Percentiles rank a stretch among this genome's conserved stretches.
These are phyloP conservation scores for Micronycteris hirsuta DNA, from an alignment of 2,113 vertebrate genomes.

Conservation along the genomic window DNA sequence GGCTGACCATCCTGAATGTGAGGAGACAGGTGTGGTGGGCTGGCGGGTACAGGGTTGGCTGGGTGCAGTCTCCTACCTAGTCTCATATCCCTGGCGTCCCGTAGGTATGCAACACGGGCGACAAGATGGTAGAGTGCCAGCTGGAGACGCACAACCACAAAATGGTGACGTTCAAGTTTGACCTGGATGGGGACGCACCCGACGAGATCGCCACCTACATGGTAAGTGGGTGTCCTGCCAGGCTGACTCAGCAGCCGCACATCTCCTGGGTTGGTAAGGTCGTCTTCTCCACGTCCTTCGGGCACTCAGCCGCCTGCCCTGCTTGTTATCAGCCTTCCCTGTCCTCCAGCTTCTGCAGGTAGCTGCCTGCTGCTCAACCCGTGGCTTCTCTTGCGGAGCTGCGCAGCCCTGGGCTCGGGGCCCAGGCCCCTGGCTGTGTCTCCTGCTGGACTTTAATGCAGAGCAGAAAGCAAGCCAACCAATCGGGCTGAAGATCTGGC, in stretches of 20 bases:
- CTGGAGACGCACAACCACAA: constrained; percentile 99
- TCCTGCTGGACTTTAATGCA: neutral
- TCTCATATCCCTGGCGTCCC: neutral
- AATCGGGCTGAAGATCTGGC: neutral
- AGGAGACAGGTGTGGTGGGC: constrained; percentile 53
- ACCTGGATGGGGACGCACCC: constrained; percentile 95
- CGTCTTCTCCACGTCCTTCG: neutral
- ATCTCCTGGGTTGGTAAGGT: too few relatives aligned
- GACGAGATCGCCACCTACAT: constrained; percentile 98
- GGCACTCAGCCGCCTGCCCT: neutral
- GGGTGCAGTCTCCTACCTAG: rapidly evolving
- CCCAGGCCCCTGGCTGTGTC: neutral
- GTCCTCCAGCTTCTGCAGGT: neutral
- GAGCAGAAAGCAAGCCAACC: neutral
- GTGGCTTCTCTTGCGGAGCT: neutral
- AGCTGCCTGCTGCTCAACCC: neutral
- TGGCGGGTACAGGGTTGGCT: neutral
- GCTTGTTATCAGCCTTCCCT: neutral
- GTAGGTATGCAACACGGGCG: constrained; percentile 95
- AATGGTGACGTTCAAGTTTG: constrained; percentile 99
- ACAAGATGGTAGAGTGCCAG: constrained; percentile 99
- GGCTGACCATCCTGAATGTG: constrained; percentile 95
- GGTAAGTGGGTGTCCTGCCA: constrained; percentile 79
- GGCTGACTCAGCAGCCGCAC: rapidly evolving
- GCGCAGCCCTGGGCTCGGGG: neutral